Conservation (phyloP, 2,888 invertebrate species). For the Pteria penguin region DNA sequence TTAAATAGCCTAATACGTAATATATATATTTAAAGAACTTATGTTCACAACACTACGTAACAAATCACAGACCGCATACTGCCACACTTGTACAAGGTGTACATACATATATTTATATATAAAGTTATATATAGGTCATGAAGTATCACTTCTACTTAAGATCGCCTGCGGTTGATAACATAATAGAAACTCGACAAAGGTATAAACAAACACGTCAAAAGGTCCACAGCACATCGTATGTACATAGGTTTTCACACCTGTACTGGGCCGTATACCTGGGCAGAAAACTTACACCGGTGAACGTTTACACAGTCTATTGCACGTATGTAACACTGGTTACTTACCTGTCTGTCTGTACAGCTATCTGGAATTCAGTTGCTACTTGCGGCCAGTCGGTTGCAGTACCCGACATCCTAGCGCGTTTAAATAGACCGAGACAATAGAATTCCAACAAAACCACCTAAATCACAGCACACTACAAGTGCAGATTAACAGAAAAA, state of each 20-base stretch:
- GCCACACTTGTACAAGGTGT: too few relatives aligned
- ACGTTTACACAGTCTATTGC: not conserved
- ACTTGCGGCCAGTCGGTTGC: conserved; percentile 44
- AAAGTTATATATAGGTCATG: too few relatives aligned
- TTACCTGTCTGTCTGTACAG: conserved; percentile 60
- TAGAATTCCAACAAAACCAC: not conserved
- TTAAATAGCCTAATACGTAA: too few relatives aligned
- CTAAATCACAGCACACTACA: not conserved
- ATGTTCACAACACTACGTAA: too few relatives aligned
- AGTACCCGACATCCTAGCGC: conserved; percentile 2
- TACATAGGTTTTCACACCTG: not conserved
- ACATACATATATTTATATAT: too few relatives aligned
- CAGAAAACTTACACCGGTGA: not conserved
- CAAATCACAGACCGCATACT: too few relatives aligned
- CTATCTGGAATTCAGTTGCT: conserved; percentile 63
- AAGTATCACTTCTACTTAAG: not conserved
- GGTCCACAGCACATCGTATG: too few relatives aligned
- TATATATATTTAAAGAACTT: too few relatives aligned
- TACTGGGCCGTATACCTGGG: not conserved
- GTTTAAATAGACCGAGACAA: not conserved
- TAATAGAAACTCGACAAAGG: not conserved
- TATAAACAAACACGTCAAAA: not conserved
- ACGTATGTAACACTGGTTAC: not conserved
- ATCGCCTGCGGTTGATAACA: not conserved
- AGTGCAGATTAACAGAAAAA: not conserved